Evolutionary conservation across 1,140 invertebrate species (phyloP).

Genomic region (Lerema accius): DNA sequence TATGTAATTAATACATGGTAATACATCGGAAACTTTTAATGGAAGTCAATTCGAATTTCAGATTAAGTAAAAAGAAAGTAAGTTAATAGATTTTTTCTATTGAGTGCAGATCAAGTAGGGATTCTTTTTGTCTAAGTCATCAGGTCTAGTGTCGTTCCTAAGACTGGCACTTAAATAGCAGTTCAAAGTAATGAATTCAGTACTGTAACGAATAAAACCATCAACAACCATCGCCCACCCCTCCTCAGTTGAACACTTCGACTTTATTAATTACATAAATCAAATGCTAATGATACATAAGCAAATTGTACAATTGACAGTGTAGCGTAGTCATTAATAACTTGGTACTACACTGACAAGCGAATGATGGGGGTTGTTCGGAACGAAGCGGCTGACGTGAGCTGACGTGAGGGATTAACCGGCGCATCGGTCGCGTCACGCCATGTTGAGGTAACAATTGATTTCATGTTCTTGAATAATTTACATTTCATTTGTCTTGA

Average conservation of each 20-base stretch:
- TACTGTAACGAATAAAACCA: too few relatives aligned
- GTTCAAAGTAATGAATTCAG: too few relatives aligned
- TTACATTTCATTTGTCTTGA: background rate
- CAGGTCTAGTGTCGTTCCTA: too few relatives aligned
- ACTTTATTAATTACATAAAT: constrained; percentile 30
- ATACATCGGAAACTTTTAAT: too few relatives aligned
- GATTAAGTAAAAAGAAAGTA: too few relatives aligned
- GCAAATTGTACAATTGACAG: constrained; percentile 26
- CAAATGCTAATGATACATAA: constrained; percentile 29
- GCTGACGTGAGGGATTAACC: constrained; percentile 3
- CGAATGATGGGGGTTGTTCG: constrained; percentile 11
- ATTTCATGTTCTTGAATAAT: constrained; percentile 2
- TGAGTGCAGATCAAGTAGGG: too few relatives aligned
- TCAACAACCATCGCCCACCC: background rate
- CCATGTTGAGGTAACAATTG: constrained; percentile 13
- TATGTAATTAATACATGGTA: too few relatives aligned
- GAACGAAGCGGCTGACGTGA: constrained; percentile 2
- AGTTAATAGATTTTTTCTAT: too few relatives aligned
- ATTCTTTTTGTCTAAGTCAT: too few relatives aligned
- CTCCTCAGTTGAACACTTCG: background rate
- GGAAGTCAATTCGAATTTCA: too few relatives aligned
- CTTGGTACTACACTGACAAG: constrained; percentile 8
- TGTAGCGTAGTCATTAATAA: constrained; percentile 21
- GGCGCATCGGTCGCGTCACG: constrained; percentile 2
- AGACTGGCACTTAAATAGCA: too few relatives aligned